Conservation (phyloP, 2,888 invertebrate genomes). For the Tiliacea aurago region DNA sequence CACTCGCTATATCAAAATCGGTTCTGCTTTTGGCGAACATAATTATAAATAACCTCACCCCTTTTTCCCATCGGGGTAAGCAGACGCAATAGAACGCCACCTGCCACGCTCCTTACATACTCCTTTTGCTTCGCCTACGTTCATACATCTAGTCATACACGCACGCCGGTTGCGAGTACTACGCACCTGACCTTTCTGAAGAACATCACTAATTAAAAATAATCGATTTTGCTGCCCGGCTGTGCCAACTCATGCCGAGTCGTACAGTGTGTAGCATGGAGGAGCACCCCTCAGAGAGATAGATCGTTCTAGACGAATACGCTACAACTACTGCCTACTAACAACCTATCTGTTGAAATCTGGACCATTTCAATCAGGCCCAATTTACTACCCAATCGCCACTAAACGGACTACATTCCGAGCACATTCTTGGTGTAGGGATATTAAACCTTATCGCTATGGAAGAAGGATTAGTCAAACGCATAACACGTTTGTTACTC, state of each 20-base stretch:
- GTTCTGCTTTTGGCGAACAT: background rate
- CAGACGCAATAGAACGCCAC: too few relatives aligned
- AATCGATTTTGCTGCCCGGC: background rate
- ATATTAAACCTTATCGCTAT: constrained; percentile 27
- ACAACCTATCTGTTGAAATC: constrained; percentile 70
- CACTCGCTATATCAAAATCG: background rate
- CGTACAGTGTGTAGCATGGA: background rate
- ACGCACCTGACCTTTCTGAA: too few relatives aligned
- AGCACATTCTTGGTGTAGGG: background rate
- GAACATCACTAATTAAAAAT: background rate
- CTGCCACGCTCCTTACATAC: too few relatives aligned
- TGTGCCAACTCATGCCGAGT: background rate
- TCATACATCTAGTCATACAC: too few relatives aligned
- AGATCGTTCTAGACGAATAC: constrained; percentile 48
- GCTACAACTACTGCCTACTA: constrained; percentile 4
- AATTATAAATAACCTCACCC: too few relatives aligned
- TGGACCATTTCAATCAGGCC: constrained; percentile 82
- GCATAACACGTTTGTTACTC: constrained; percentile 22
- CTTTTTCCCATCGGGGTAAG: too few relatives aligned
- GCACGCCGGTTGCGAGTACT: too few relatives aligned
- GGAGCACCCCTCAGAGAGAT: constrained; percentile 4
- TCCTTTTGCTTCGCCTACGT: too few relatives aligned
- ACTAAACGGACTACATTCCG: constrained; percentile 46
- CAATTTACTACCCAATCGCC: constrained; percentile 75
- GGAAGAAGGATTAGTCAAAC: constrained; percentile 21